phyloP scores from a whole-genome alignment of 1,140 invertebrate species.

The Manduca sexta region DNA sequence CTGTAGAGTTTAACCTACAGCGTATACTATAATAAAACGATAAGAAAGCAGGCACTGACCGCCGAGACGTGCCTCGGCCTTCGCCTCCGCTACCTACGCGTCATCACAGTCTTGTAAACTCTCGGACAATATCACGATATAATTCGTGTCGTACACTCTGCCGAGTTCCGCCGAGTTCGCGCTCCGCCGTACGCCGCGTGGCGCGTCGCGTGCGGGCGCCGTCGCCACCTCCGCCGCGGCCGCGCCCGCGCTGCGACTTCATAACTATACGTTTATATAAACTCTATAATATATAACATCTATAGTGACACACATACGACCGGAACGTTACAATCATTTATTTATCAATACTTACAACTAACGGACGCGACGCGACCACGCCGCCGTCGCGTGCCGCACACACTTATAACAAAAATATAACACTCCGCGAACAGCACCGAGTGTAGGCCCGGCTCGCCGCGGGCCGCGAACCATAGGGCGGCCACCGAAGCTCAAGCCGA shows the following conservation, averaged over 20 bases:
- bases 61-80: not conserved
- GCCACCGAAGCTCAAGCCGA: conserved; percentile 30
- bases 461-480: conserved; percentile 12
- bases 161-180: conserved; percentile 7
- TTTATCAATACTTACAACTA: not conserved
- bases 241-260: no score
- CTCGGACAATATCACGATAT: conserved; percentile 13
- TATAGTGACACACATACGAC: conserved; percentile 32
- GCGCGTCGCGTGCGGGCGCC: no score
- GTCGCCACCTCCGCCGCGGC: no score
- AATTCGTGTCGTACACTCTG: conserved; percentile 10
- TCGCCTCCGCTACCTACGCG: conserved; percentile 4
- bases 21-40: conserved; percentile 7
- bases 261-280: no score
- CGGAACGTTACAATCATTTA: conserved; percentile 17
- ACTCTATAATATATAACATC: no score
- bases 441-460: not conserved
- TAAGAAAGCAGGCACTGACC: conserved; percentile 27
- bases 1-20: no score
- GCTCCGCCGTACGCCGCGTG: no score
- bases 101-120: conserved; percentile 34
- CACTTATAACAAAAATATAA: conserved; percentile 18
- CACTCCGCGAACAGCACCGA: no score
- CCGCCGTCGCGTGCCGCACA: not conserved
- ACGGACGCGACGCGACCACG: not conserved